A percentile compares a stretch with the other conserved stretches of the same genome.
phyloP scores from a whole-genome alignment of 1,140 invertebrate species.

The Ceratosolen solmsi region DNA sequence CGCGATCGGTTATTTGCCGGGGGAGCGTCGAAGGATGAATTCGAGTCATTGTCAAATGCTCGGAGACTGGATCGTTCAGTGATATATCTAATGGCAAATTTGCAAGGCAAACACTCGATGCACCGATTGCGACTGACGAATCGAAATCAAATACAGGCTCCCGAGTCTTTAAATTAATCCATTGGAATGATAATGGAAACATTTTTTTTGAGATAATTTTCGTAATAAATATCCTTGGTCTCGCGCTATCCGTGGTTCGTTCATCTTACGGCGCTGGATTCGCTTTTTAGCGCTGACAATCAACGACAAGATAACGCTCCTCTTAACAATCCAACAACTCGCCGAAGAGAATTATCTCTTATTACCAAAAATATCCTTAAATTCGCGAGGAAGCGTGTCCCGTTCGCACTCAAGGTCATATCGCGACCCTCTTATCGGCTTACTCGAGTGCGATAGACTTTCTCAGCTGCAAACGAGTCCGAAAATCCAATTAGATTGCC shows the following conservation, averaged over 20 bases:
- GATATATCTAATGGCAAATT: background rate
- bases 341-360: constrained; percentile 34
- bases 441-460: background rate
- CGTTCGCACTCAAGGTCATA: background rate
- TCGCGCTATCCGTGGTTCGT: background rate
- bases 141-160: background rate
- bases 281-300: constrained; percentile 26
- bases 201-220: constrained; percentile 32
- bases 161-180: too few relatives aligned
- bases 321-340: constrained; percentile 29
- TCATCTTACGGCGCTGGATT: constrained; percentile 26
- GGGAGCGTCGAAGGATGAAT: too few relatives aligned
- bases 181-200: constrained; percentile 31
- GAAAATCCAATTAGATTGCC: constrained; percentile 21
- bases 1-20: too few relatives aligned
- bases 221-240: constrained; percentile 9
- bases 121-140: background rate
- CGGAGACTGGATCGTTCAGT: too few relatives aligned
- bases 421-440: background rate
- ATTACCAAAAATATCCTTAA: constrained; percentile 39
- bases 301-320: constrained; percentile 28
- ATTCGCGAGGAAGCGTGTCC: background rate
- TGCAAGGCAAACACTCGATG: background rate
- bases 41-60: too few relatives aligned
- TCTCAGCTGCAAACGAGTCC: too few relatives aligned